Percentiles rank a stretch among this genome's conserved stretches.
phyloP scores from a whole-genome alignment of 2,797 vertebrate genomes.

The Dermochelys coriacea region DNA sequence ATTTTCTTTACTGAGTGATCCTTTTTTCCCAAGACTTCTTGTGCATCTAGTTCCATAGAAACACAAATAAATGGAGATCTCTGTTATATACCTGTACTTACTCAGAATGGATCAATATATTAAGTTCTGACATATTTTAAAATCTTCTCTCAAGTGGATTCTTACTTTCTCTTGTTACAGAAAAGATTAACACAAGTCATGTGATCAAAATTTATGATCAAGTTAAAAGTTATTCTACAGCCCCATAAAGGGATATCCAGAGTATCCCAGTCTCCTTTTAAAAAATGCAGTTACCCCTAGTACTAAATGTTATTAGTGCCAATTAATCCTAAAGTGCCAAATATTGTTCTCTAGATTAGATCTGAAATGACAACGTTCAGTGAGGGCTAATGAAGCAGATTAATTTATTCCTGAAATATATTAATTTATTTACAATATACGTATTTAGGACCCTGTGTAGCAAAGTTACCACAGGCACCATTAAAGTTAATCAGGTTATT shows the following conservation, averaged over 20 bases:
- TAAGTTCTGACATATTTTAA: neutral
- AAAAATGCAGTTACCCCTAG: neutral
- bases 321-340: neutral
- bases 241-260: neutral
- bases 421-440: neutral
- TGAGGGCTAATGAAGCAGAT: neutral
- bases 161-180: neutral
- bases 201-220: neutral
- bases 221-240: neutral
- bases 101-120: neutral
- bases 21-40: slow-evolving; percentile 58
- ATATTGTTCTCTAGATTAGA: neutral
- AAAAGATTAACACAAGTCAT: neutral
- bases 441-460: neutral
- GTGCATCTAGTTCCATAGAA: slow-evolving; percentile 60
- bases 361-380: neutral
- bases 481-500: neutral
- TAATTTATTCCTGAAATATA: neutral
- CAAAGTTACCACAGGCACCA: neutral
- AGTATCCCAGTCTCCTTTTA: neutral
- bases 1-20: neutral
- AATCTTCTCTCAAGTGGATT: neutral
- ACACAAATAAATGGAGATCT: neutral
- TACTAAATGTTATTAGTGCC: neutral
- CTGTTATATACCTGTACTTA: neutral